phyloP scores from a whole-genome alignment of 1,140 invertebrate genomes.

The Muscidifurax raptorellus region DNA sequence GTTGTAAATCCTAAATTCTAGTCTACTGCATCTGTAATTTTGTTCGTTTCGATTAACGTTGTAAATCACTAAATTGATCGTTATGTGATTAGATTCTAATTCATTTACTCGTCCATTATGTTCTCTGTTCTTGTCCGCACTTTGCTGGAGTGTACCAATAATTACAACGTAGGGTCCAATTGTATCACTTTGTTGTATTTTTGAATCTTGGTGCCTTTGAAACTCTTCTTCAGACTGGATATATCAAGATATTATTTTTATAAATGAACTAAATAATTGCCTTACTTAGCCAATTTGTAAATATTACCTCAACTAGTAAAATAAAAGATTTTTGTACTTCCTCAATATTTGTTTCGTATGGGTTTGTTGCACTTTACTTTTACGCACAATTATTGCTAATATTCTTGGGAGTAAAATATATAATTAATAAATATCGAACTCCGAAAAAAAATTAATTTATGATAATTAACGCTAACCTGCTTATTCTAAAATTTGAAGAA shows the following conservation, averaged over 20 bases:
- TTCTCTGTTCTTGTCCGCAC: background rate
- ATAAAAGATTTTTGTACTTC: background rate
- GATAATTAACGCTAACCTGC: conserved; percentile 5
- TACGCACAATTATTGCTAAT: background rate
- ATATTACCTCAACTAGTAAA: background rate
- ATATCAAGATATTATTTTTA: background rate
- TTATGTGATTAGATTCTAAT: background rate
- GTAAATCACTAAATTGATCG: background rate
- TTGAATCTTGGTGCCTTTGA: background rate
- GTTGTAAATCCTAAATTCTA: conserved; percentile 43
- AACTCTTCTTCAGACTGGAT: background rate
- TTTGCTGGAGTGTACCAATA: background rate
- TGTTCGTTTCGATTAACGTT: conserved; percentile 21
- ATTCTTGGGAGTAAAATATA: conserved; percentile 6
- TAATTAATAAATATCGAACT: background rate
- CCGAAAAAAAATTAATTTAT: background rate
- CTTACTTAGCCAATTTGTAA: background rate
- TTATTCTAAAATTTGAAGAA: background rate
- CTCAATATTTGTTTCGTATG: background rate
- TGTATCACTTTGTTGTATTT: background rate
- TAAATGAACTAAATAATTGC: background rate
- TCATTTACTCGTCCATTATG: background rate
- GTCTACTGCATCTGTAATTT: conserved; percentile 34
- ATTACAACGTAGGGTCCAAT: background rate
- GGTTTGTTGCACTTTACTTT: background rate